Evolutionary conservation across 2,888 invertebrate genomes (phyloP).

Genomic region (Dynastes grantii): DNA sequence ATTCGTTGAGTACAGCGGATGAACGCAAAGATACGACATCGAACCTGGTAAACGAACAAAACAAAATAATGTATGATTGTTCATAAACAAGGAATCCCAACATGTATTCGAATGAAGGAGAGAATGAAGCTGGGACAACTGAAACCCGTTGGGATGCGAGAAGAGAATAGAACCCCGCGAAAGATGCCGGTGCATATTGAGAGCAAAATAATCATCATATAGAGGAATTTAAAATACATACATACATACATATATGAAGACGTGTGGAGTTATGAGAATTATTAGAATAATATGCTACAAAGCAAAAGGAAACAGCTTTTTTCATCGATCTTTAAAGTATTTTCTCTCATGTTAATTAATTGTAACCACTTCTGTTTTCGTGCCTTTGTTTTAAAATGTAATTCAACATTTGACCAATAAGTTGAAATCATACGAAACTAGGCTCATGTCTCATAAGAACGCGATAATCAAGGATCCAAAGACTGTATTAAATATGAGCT

Average conservation of each 20-base stretch:
- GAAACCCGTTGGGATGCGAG: conserved; percentile 28
- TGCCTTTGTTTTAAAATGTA: too few species aligned
- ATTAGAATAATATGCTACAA: too few species aligned
- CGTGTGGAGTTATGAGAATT: neutral
- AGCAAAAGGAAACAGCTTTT: too few species aligned
- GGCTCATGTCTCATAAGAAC: too few species aligned
- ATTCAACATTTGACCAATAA: too few species aligned
- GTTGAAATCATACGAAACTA: too few species aligned
- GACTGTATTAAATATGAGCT: too few species aligned
- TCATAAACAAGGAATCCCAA: conserved; percentile 59
- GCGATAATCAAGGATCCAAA: too few species aligned
- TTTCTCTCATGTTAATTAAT: too few species aligned
- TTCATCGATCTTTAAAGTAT: too few species aligned
- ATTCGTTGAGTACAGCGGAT: conserved; percentile 22
- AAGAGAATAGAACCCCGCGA: conserved; percentile 36
- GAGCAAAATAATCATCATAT: conserved; percentile 31
- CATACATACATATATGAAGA: neutral
- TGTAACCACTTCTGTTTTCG: too few species aligned
- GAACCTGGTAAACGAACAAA: conserved; percentile 51
- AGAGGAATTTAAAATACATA: neutral
- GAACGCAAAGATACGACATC: conserved; percentile 42
- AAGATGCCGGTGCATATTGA: conserved; percentile 3
- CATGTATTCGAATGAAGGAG: conserved; percentile 55
- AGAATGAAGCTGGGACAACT: conserved; percentile 36
- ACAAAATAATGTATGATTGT: conserved; percentile 57